Percentiles rank a stretch among this genome's conserved stretches.
These are phyloP conservation scores for Chlorospingus flavigularis DNA, from an alignment of 2,797 vertebrate genomes.

Conservation along the genomic window DNA sequence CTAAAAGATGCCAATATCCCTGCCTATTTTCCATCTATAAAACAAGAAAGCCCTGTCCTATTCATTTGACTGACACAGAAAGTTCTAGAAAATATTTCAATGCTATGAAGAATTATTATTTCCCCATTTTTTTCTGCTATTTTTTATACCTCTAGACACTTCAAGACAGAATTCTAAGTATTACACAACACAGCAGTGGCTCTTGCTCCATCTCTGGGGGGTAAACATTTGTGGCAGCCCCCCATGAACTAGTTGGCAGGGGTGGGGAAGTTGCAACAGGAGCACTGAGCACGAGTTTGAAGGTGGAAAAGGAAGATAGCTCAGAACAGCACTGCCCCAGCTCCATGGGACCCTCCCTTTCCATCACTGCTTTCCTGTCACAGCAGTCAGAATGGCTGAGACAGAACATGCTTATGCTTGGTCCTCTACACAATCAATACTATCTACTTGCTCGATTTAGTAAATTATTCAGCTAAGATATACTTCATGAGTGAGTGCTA, in stretches of 20 bases:
- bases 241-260: not conserved
- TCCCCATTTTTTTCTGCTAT: not conserved
- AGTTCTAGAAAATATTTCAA: not conserved
- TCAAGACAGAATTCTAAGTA: not conserved
- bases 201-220: not conserved
- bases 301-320: not conserved
- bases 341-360: not conserved
- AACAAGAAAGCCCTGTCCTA: not conserved
- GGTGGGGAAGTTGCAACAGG: not conserved
- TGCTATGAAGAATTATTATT: not conserved
- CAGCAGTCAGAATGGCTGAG: not conserved
- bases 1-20: not conserved
- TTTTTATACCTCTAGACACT: not conserved
- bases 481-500: not conserved
- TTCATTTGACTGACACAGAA: not conserved
- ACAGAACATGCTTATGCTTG: not conserved
- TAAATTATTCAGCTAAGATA: not conserved
- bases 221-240: not conserved
- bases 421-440: not conserved
- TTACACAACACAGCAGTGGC: not conserved
- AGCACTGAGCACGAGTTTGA: not conserved
- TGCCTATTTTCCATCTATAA: not conserved
- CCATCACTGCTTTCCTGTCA: no score
- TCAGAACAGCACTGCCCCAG: not conserved
- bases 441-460: not conserved